Percentiles rank a stretch among this genome's conserved stretches.
Conservation (phyloP, 2,113 vertebrate species). For the Phyllopteryx taeniolatus region DNA sequence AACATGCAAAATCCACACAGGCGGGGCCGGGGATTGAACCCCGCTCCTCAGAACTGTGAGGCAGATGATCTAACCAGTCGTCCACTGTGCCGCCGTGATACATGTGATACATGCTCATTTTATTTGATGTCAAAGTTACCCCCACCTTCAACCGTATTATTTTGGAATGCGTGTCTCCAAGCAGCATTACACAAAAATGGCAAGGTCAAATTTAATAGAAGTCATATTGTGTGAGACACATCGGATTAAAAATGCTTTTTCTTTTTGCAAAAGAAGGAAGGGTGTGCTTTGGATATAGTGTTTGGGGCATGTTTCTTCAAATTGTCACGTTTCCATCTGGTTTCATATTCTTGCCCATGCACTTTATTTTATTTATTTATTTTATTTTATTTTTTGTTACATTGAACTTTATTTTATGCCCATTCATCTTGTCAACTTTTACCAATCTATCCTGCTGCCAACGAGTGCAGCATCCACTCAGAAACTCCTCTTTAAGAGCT, state of each 20-base stretch:
- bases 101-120: neutral
- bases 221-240: neutral
- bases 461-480: constrained; percentile 41
- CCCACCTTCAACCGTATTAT: neutral
- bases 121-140: neutral
- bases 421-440: constrained; percentile 12
- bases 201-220: neutral
- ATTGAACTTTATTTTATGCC: constrained; percentile 22
- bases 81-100: too few species aligned
- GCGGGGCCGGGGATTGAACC: too few species aligned
- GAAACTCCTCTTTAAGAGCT: constrained; percentile 48
- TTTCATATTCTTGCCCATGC: constrained; percentile 8
- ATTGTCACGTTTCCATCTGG: constrained; percentile 15
- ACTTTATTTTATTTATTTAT: neutral
- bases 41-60: too few species aligned
- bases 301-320: neutral
- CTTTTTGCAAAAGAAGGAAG: neutral
- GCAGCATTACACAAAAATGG: neutral
- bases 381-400: neutral
- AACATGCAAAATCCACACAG: too few species aligned
- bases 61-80: too few species aligned
- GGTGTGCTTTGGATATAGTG: neutral
- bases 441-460: constrained; percentile 49
- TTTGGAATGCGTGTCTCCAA: neutral
- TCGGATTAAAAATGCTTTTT: neutral